Percentiles rank a stretch among this genome's conserved stretches.
These are phyloP conservation scores for Pelmatolapia mariae DNA, from an alignment of 2,113 vertebrate species.

Conservation along the genomic window DNA sequence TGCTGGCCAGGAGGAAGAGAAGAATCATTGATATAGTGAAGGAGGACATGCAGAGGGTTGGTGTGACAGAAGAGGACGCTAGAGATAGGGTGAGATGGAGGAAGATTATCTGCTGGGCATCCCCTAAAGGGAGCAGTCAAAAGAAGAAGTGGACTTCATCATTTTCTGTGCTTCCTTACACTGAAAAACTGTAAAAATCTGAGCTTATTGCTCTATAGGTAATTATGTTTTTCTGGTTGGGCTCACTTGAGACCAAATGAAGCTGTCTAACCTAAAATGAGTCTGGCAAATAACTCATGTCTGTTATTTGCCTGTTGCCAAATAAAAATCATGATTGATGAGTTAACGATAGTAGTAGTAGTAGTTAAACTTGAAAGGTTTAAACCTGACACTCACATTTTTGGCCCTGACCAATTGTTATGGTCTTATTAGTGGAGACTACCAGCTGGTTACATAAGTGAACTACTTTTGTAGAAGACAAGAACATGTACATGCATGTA, in stretches of 20 bases:
- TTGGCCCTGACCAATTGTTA: accelerated
- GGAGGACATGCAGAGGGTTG: background rate
- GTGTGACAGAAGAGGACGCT: background rate
- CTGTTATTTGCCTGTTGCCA: background rate
- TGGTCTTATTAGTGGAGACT: background rate
- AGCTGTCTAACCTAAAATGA: background rate
- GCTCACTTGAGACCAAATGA: background rate
- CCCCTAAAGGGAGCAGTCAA: background rate
- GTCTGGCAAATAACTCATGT: background rate
- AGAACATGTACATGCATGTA: background rate
- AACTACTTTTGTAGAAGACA: background rate
- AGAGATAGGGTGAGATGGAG: background rate
- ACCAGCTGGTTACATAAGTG: background rate
- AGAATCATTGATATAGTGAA: background rate
- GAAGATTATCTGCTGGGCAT: background rate
- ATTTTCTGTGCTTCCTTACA: background rate
- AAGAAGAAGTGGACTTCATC: background rate
- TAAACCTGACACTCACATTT: background rate
- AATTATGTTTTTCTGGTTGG: background rate
- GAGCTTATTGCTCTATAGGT: background rate
- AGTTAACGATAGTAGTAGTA: accelerated
- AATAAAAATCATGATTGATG: background rate
- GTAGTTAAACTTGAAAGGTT: background rate
- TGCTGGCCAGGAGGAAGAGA: background rate
- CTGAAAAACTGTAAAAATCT: background rate